Conservation (phyloP, 2,888 invertebrate genomes). For the Clostera curtula region DNA sequence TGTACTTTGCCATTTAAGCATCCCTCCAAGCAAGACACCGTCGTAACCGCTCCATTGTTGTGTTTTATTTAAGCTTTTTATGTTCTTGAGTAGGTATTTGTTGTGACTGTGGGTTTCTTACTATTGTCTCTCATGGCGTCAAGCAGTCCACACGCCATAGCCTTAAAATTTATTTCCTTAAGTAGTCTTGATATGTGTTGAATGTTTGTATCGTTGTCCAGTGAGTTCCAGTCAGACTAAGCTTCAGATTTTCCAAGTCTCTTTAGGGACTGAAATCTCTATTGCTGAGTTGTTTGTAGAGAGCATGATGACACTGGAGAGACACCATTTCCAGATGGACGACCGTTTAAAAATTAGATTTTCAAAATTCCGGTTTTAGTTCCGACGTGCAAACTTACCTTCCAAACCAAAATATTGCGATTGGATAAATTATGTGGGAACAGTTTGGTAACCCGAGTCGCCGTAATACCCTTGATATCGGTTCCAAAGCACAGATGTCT, state of each 20-base stretch:
- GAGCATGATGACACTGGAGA: no score
- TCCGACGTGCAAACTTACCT: no score
- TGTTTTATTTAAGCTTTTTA: constrained; percentile 53
- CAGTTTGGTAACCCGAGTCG: constrained; percentile 11
- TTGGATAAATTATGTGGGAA: constrained; percentile 8
- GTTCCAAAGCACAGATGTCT: constrained; percentile 38
- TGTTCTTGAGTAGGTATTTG: constrained; percentile 52
- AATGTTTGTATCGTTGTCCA: constrained; percentile 40
- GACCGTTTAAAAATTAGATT: background rate
- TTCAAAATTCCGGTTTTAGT: background rate
- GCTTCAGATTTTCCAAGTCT: constrained; percentile 5
- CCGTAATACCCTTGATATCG: constrained; percentile 43
- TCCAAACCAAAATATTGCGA: constrained; percentile 1
- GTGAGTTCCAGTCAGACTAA: constrained; percentile 37
- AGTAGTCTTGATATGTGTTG: constrained; percentile 46
- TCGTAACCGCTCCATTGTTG: constrained; percentile 47
- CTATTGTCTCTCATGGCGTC: constrained; percentile 37
- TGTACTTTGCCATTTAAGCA: constrained; percentile 46
- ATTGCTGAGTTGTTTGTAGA: background rate
- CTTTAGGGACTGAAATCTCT: constrained; percentile 6
- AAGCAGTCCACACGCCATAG: constrained; percentile 32
- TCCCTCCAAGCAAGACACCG: constrained; percentile 42
- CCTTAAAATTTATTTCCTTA: constrained; percentile 36
- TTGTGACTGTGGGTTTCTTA: constrained; percentile 52
- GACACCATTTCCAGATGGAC: no score